Percentiles rank a stretch among this genome's conserved stretches.
Conservation (phyloP, 2,113 vertebrate genomes). For the Chrysochloris asiatica region DNA sequence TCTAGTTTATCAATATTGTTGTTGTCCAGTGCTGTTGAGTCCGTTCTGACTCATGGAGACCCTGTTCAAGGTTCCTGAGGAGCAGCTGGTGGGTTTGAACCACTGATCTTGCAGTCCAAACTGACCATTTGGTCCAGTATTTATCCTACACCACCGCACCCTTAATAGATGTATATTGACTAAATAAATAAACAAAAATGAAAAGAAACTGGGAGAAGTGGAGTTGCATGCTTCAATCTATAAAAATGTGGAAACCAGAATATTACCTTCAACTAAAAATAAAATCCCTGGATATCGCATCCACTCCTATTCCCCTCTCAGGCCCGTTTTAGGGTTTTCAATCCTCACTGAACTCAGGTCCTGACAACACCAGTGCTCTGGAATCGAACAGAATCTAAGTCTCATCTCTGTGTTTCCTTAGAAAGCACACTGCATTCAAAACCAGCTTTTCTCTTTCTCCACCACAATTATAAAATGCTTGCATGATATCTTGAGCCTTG, state of each 20-base stretch:
- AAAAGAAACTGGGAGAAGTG: neutral
- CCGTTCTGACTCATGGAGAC: too few species aligned
- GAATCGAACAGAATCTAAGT: neutral
- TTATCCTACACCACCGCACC: neutral
- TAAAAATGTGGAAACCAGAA: neutral
- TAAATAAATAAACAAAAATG: neutral
- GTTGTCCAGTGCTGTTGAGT: too few species aligned
- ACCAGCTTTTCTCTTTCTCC: neutral
- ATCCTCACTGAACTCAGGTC: neutral
- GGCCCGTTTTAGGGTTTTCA: rapidly evolving
- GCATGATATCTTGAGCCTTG: neutral
- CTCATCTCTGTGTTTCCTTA: neutral
- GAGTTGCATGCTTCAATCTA: neutral
- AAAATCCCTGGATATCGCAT: neutral
- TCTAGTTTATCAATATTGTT: neutral
- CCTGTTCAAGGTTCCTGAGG: too few species aligned
- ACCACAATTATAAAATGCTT: neutral
- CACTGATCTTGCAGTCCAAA: too few species aligned
- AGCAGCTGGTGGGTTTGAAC: too few species aligned
- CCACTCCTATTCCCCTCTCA: too few species aligned
- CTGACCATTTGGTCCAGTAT: too few species aligned
- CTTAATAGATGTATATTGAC: neutral
- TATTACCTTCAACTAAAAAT: neutral
- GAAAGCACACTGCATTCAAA: neutral
- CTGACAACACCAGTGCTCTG: neutral